phyloP scores from a whole-genome alignment of 2,888 invertebrate species.

The Acrobasis suavella region DNA sequence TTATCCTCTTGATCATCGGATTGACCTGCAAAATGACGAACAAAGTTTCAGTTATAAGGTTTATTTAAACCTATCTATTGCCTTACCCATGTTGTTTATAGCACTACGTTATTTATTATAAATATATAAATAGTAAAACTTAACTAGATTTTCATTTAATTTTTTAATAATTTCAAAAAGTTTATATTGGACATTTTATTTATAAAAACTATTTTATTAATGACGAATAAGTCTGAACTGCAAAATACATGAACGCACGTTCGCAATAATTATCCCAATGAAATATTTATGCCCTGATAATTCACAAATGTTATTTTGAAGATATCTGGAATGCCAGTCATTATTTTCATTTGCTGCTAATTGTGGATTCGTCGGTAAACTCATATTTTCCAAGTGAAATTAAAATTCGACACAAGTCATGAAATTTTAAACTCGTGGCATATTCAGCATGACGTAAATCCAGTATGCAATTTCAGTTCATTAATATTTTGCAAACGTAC shows the following conservation, averaged over 20 bases:
- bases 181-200: too few relatives aligned
- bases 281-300: too few relatives aligned
- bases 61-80: too few relatives aligned
- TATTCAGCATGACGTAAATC: conserved; percentile 11
- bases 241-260: too few relatives aligned
- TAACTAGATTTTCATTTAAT: too few relatives aligned
- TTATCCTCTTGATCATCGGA: conserved; percentile 65
- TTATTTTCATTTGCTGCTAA: background rate
- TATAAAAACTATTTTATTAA: too few relatives aligned
- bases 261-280: too few relatives aligned
- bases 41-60: conserved; percentile 21
- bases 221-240: too few relatives aligned
- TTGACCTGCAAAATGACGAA: conserved; percentile 54
- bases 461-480: conserved; percentile 21
- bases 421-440: conserved; percentile 13
- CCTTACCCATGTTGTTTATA: too few relatives aligned
- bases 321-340: background rate
- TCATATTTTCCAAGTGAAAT: conserved; percentile 6
- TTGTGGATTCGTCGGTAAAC: conserved; percentile 3
- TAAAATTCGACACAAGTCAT: conserved; percentile 3
- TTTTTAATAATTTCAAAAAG: too few relatives aligned
- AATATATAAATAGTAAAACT: too few relatives aligned
- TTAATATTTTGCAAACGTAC: conserved; percentile 24
- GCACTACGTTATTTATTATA: too few relatives aligned
- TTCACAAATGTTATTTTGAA: background rate